Conservation (phyloP, 2,797 vertebrate genomes). For the Coendou prehensilis region DNA sequence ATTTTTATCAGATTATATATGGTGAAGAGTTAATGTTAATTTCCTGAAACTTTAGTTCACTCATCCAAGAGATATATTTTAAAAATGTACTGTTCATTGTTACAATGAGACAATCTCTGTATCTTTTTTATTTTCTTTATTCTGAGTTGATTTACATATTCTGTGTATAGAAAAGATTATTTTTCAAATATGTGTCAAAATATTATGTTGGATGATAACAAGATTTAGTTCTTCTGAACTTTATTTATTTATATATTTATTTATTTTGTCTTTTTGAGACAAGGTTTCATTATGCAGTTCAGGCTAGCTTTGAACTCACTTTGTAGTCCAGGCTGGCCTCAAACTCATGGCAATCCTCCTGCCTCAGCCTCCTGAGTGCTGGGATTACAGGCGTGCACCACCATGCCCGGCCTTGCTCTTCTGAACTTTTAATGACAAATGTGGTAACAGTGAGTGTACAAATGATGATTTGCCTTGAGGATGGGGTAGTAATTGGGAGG, state of each 20-base stretch:
- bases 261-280: not conserved
- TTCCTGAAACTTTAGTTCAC: not conserved
- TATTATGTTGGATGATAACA: not conserved
- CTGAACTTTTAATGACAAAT: slow-evolving; percentile 30
- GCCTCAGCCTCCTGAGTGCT: not conserved
- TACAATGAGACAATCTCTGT: not conserved
- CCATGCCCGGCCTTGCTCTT: not conserved
- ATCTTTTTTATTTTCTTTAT: not conserved
- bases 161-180: not conserved
- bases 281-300: not conserved
- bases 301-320: not conserved
- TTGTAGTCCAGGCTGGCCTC: not conserved
- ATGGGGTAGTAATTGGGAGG: not conserved
- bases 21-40: not conserved
- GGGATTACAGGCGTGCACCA: not conserved
- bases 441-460: not conserved
- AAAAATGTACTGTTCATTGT: not conserved
- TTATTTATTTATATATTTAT: not conserved
- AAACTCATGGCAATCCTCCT: not conserved
- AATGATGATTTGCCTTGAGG: not conserved
- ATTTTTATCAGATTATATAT: not conserved
- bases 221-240: slow-evolving; percentile 3
- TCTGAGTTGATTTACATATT: slow-evolving; percentile 15
- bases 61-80: not conserved
- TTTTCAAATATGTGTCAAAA: slow-evolving; percentile 35